phyloP scores from a whole-genome alignment of 2,888 invertebrate genomes.

The Plebejus argus region DNA sequence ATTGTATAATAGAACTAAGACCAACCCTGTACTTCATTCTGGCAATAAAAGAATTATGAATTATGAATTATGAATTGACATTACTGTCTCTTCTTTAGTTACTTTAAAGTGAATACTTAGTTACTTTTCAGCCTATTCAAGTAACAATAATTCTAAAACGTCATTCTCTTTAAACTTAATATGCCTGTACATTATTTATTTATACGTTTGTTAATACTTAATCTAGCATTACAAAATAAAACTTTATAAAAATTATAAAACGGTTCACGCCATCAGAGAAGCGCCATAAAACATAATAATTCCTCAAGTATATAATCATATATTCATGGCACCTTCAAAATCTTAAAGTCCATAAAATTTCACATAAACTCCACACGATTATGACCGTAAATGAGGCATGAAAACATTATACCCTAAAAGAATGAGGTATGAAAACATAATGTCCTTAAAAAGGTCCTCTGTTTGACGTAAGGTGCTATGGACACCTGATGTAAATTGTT shows the following conservation, averaged over 20 bases:
- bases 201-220: not conserved
- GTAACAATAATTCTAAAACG: not conserved
- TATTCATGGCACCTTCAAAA: slow-evolving; percentile 20
- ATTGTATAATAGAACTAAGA: too few species aligned
- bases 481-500: slow-evolving; percentile 40
- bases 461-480: not conserved
- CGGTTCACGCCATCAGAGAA: not conserved
- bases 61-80: too few species aligned
- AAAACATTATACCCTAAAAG: slow-evolving; percentile 10
- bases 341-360: slow-evolving; percentile 45
- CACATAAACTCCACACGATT: slow-evolving; percentile 44
- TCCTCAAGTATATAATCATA: slow-evolving; percentile 10
- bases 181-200: not conserved
- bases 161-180: not conserved
- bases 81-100: too few species aligned
- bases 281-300: not conserved
- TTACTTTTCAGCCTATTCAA: not conserved
- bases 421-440: slow-evolving; percentile 20
- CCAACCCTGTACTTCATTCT: too few species aligned
- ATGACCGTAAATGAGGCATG: slow-evolving; percentile 12
- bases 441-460: slow-evolving; percentile 26
- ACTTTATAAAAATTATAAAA: too few species aligned
- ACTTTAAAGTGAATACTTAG: too few species aligned
- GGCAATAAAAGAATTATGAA: too few species aligned
- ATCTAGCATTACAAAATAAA: too few species aligned